phyloP scores from a whole-genome alignment of 2,113 vertebrate species.

The Xiphorhynchus elegans region DNA sequence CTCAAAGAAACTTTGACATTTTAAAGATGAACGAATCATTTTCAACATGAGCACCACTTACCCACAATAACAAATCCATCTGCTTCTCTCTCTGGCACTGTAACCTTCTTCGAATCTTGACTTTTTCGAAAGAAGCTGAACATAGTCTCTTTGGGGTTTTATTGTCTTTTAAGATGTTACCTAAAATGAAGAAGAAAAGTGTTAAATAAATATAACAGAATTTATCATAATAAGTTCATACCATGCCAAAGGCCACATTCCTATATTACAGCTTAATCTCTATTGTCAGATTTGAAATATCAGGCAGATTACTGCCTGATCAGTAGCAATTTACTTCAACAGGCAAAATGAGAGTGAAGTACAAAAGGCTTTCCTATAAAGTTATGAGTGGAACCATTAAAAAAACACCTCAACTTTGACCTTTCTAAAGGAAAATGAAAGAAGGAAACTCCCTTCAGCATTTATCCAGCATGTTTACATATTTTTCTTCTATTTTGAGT shows the following conservation, averaged over 20 bases:
- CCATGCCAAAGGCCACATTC: not conserved
- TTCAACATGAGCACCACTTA: constrained; percentile 69
- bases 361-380: not conserved
- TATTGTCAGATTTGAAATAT: not conserved
- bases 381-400: not conserved
- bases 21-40: not conserved
- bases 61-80: constrained; percentile 95
- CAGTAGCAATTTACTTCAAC: not conserved
- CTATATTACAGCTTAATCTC: not conserved
- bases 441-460: not conserved
- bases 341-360: not conserved
- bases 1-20: not conserved
- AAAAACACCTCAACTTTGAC: not conserved
- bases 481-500: not conserved
- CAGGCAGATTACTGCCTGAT: not conserved
- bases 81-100: constrained; percentile 80
- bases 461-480: not conserved
- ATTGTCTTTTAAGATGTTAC: not conserved
- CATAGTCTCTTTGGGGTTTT: constrained; percentile 71
- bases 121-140: constrained; percentile 88
- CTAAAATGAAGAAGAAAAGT: constrained; percentile 48
- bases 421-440: not conserved
- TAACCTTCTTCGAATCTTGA: constrained; percentile 82
- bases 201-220: not conserved
- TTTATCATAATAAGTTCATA: not conserved